Conservation (phyloP, 1,140 invertebrate species). For the Ephestia elutella region DNA sequence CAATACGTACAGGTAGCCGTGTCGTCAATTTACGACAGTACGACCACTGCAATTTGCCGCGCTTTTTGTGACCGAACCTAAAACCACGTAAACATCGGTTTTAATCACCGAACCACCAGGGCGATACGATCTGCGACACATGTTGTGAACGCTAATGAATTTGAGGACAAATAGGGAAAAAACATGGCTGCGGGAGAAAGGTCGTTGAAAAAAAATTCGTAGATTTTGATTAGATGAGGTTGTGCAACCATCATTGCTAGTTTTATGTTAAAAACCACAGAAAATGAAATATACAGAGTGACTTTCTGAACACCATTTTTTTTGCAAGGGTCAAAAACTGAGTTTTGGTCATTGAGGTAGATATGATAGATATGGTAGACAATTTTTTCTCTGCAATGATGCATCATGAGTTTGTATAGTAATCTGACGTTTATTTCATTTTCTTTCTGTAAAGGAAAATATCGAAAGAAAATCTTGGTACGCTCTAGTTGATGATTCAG, state of each 20-base stretch:
- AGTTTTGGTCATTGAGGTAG: too few species aligned
- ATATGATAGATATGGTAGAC: too few species aligned
- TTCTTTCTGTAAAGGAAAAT: too few species aligned
- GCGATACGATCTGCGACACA: constrained; percentile 7
- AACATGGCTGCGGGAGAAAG: background rate
- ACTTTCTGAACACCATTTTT: too few species aligned
- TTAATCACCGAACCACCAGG: constrained; percentile 31
- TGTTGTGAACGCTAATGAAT: constrained; percentile 7
- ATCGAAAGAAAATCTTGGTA: too few species aligned
- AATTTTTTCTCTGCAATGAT: too few species aligned
- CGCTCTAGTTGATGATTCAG: too few species aligned
- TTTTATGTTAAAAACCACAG: too few species aligned
- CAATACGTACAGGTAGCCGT: background rate
- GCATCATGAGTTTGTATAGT: too few species aligned
- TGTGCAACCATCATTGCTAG: background rate
- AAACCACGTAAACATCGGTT: constrained; percentile 36
- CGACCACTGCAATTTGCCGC: background rate
- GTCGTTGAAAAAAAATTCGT: background rate
- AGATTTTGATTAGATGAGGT: background rate
- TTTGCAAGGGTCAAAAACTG: too few species aligned
- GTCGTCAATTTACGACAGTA: background rate
- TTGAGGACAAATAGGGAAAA: background rate
- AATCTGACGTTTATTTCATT: too few species aligned
- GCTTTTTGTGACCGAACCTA: background rate
- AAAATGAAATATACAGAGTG: too few species aligned